Conservation (phyloP, 2,888 invertebrate species). For the Acleris emargana region DNA sequence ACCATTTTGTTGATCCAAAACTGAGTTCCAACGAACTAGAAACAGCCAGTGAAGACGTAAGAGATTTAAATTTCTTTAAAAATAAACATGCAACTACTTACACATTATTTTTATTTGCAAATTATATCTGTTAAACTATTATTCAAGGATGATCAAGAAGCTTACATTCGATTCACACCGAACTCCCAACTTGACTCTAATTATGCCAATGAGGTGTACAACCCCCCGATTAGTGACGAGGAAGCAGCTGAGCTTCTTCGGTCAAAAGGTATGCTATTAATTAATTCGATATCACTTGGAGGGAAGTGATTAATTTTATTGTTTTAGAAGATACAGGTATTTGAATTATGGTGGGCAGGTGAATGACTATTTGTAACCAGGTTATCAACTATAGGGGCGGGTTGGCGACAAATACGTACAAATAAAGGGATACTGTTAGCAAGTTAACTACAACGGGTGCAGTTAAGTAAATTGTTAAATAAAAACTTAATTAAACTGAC, state of each 20-base stretch:
- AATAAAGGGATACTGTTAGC: too few relatives aligned
- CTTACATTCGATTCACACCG: slow-evolving; percentile 91
- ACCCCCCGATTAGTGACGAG: slow-evolving; percentile 85
- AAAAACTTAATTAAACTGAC: too few relatives aligned
- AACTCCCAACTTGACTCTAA: slow-evolving; percentile 85
- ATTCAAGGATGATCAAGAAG: slow-evolving; percentile 85
- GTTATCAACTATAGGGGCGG: too few relatives aligned
- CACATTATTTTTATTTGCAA: not conserved
- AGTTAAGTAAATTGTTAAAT: too few relatives aligned
- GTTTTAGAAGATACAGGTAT: too few relatives aligned
- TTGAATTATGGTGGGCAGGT: too few relatives aligned
- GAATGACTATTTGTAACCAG: too few relatives aligned
- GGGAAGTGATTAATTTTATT: too few relatives aligned
- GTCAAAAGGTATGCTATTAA: slow-evolving; percentile 65
- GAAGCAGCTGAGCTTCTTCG: slow-evolving; percentile 60
- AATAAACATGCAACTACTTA: too few relatives aligned
- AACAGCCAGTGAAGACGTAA: slow-evolving; percentile 49
- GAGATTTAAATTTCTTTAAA: slow-evolving; percentile 9
- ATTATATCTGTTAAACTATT: not conserved
- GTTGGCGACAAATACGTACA: too few relatives aligned
- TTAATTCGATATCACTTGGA: too few relatives aligned
- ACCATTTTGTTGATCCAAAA: slow-evolving; percentile 71
- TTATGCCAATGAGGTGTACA: slow-evolving; percentile 92
- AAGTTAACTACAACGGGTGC: too few relatives aligned
- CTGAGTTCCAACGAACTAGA: slow-evolving; percentile 52